These are phyloP conservation scores for Polydrusus cervinus DNA, from an alignment of 2,888 invertebrate genomes.

Conservation along the genomic window DNA sequence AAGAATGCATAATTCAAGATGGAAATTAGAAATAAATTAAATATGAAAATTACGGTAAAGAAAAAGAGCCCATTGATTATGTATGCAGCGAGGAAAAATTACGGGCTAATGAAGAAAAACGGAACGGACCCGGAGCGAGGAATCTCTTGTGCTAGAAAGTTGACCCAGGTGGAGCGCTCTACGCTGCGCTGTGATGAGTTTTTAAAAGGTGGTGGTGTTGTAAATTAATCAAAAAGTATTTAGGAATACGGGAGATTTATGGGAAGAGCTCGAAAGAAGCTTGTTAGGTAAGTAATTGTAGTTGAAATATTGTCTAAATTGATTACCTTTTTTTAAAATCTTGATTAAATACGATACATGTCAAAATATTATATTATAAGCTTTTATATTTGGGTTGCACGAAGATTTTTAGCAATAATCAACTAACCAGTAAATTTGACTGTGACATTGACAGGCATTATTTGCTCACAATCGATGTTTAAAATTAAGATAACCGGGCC, in stretches of 20 bases:
- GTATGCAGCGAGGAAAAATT: conserved; percentile 56
- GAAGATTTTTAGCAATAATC: too few relatives aligned
- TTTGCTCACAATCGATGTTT: too few relatives aligned
- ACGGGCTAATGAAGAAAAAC: conserved; percentile 55
- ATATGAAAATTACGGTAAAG: conserved; percentile 73
- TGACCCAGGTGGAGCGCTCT: conserved; percentile 50
- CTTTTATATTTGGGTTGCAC: too few relatives aligned
- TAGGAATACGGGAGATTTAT: conserved; percentile 29
- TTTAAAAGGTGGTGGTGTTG: conserved; percentile 45
- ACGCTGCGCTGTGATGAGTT: conserved; percentile 44
- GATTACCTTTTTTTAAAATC: neutral
- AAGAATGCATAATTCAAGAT: conserved; percentile 72
- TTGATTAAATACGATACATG: neutral
- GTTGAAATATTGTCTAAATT: neutral
- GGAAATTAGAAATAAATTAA: conserved; percentile 74
- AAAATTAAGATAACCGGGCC: too few relatives aligned
- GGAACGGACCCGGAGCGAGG: conserved; percentile 24
- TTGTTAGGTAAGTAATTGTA: conserved; percentile 18
- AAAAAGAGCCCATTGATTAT: conserved; percentile 72
- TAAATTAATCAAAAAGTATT: conserved; percentile 46
- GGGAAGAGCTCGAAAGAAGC: neutral
- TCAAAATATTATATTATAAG: too few relatives aligned
- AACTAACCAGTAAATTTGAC: too few relatives aligned
- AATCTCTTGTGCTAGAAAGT: conserved; percentile 29
- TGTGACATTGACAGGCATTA: too few relatives aligned